phyloP scores from a whole-genome alignment of 2,888 invertebrate genomes.

The Carabus problematicus region DNA sequence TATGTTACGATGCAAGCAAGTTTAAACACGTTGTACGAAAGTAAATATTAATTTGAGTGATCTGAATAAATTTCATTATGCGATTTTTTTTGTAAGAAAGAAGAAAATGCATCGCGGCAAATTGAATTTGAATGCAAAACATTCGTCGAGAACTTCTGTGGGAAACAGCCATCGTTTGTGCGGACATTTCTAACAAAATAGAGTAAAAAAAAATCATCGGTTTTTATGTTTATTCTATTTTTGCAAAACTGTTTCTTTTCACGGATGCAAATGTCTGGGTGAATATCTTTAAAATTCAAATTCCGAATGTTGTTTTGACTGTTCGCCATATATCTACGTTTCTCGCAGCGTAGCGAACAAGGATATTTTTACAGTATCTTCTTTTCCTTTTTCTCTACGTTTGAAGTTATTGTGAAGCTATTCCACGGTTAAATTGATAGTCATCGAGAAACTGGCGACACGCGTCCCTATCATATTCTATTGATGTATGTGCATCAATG shows the following conservation, averaged over 20 bases:
- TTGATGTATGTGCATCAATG: slow-evolving; percentile 32
- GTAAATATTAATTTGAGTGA: slow-evolving; percentile 8
- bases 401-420: slow-evolving; percentile 39
- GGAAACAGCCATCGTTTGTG: slow-evolving; percentile 36
- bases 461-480: slow-evolving; percentile 23
- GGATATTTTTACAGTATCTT: slow-evolving; percentile 32
- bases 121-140: slow-evolving; percentile 38
- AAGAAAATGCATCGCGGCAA: slow-evolving; percentile 25
- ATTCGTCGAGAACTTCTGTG: slow-evolving; percentile 36
- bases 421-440: slow-evolving; percentile 35
- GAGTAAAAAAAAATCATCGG: slow-evolving; percentile 34
- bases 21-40: no score
- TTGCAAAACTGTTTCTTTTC: slow-evolving; percentile 39
- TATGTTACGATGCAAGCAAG: no score
- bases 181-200: slow-evolving; percentile 35
- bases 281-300: slow-evolving; percentile 42
- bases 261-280: slow-evolving; percentile 32
- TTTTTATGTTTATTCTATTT: slow-evolving; percentile 41
- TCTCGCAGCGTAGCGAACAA: slow-evolving; percentile 21
- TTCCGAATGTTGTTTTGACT: slow-evolving; percentile 40
- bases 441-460: slow-evolving; percentile 6
- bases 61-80: slow-evolving; percentile 29
- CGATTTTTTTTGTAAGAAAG: slow-evolving; percentile 20
- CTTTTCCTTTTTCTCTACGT: slow-evolving; percentile 35
- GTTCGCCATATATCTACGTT: slow-evolving; percentile 23